Percentiles rank a stretch among this genome's conserved stretches.
Evolutionary conservation across 2,113 vertebrate genomes (phyloP).

Genomic region (Lynx canadensis): DNA sequence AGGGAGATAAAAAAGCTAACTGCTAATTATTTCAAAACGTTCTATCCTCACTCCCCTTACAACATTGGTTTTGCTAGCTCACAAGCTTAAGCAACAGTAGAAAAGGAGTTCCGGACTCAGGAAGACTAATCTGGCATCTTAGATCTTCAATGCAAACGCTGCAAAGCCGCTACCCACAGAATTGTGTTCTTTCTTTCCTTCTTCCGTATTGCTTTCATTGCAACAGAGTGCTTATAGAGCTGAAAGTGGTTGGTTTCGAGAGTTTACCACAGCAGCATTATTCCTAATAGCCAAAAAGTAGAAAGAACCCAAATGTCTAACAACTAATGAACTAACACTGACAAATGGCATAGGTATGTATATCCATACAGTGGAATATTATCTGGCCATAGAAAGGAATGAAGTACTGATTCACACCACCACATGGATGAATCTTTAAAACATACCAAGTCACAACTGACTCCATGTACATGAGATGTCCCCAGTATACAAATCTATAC

Average conservation of each 20-base stretch:
- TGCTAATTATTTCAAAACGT: constrained; percentile 35
- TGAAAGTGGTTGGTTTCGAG: neutral
- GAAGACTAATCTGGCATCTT: neutral
- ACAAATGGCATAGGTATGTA: neutral
- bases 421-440: neutral
- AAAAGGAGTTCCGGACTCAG: neutral
- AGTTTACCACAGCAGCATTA: neutral
- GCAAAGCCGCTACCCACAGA: neutral
- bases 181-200: neutral
- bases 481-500: neutral
- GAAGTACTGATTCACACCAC: neutral
- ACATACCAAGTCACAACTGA: neutral
- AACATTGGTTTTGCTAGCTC: neutral
- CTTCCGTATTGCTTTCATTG: neutral
- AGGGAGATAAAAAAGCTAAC: neutral
- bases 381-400: neutral
- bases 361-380: neutral
- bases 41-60: neutral
- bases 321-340: neutral
- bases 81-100: neutral
- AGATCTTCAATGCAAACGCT: neutral
- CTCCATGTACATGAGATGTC: constrained; percentile 6
- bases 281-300: neutral
- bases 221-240: neutral
- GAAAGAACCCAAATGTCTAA: neutral